Base-by-base conservation (phyloP, 2,888 invertebrate genomes). In the Kuschelorhynchus macadamiae region DNA sequence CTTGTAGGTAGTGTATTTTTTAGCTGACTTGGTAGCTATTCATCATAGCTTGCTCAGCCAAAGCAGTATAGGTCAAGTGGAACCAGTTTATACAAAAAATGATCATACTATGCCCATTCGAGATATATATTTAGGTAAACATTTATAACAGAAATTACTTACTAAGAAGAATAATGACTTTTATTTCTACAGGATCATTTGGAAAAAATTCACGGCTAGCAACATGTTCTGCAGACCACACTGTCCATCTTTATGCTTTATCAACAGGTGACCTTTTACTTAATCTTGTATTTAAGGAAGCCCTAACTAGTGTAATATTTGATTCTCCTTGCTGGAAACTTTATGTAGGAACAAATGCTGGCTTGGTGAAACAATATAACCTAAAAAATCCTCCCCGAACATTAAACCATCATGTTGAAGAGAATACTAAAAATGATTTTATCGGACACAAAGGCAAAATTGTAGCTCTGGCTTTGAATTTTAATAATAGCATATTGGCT, bases 101-200 rank as follows among this genome's bases (percentile, higher is more conserved):
- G 90, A 94, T 79, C 96, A 97, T 82, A 90, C 92, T 0, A 81
- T 93, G 62, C 90, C 93, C 0, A 89, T 97, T 0, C 91, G 90
- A 12, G 95, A 94, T 81, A 79, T 97, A 20, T 87, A 88, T 80
- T 85, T 95, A 30, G 93, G 94, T 16, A 86, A 86, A 30, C 30
- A 30, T n/a, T n/a, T n/a, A n/a, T n/a, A n/a, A n/a, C n/a, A n/a
- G n/a, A n/a, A n/a, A n/a, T n/a, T 30, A 7, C 30, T 7, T 30
- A 7, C 30, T 9, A 21, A 21, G n/a, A n/a, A n/a, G n/a, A 44
- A 11, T 32, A 17, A 1, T 14, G 14, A 20, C 8, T 32, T 56
- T 8, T n/a, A 32, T 30, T 39, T 42, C 73, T 72, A 14, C 20
- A 75, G 76, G 77, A 21, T 42, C 42, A 39, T 82, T 82, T 8